Evolutionary conservation across 2,797 vertebrate genomes (phyloP).

Genomic region (Falco cherrug): DNA sequence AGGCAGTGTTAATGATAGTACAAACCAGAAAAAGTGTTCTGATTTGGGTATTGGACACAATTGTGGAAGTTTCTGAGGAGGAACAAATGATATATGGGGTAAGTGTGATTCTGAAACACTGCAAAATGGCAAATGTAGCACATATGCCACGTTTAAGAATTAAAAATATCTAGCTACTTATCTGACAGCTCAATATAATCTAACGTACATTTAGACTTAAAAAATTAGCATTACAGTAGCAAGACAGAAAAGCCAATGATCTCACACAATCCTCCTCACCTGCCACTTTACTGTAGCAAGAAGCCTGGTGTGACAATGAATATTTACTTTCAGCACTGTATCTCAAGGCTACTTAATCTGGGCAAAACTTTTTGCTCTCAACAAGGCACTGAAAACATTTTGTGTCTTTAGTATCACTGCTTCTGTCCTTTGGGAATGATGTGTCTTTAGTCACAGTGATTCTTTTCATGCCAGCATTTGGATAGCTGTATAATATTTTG

Average conservation of each 20-base stretch:
- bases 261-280: not conserved
- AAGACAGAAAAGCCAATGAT: not conserved
- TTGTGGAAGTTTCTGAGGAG: not conserved
- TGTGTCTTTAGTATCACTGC: not conserved
- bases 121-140: not conserved
- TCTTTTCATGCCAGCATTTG: not conserved
- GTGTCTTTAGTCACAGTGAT: not conserved
- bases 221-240: not conserved
- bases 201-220: not conserved
- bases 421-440: rapidly evolving
- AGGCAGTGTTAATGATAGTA: not conserved
- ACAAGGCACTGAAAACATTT: not conserved
- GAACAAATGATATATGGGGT: not conserved
- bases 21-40: not conserved
- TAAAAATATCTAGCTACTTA: not conserved
- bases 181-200: not conserved
- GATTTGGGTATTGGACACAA: not conserved
- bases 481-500: not conserved
- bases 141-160: not conserved
- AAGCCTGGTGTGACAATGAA: rapidly evolving
- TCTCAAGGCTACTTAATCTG: not conserved
- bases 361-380: not conserved
- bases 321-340: not conserved
- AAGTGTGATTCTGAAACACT: not conserved
- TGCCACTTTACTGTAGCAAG: not conserved